phyloP scores from a whole-genome alignment of 2,797 vertebrate species.

The Sebastes taczanowskii region DNA sequence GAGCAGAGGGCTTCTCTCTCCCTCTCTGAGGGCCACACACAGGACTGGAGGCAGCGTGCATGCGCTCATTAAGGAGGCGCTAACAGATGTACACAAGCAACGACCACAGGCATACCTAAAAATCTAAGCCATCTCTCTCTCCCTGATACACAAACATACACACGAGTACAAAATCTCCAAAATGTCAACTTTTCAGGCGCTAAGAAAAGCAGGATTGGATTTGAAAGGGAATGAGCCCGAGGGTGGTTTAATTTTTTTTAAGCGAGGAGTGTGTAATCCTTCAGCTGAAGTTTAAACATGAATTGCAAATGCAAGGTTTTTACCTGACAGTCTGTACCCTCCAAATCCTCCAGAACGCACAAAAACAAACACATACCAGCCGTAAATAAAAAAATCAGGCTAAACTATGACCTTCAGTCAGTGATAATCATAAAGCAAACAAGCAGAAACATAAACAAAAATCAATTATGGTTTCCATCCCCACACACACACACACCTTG shows the following conservation, averaged over 20 bases:
- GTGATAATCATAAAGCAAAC: constrained; percentile 64
- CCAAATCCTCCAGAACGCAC: not conserved
- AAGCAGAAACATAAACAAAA: constrained; percentile 66
- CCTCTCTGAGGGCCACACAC: constrained; percentile 81
- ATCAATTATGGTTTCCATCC: constrained; percentile 63
- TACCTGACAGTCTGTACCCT: constrained; percentile 10
- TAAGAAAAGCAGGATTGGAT: constrained; percentile 17
- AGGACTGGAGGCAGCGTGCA: constrained; percentile 72
- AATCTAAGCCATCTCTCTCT: constrained; percentile 51
- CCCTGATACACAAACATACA: constrained; percentile 40
- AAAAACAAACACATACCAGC: constrained; percentile 32
- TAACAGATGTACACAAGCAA: constrained; percentile 79
- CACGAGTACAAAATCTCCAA: constrained; percentile 23
- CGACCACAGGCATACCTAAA: constrained; percentile 66
- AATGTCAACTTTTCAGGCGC: constrained; percentile 15
- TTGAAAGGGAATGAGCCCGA: constrained; percentile 18
- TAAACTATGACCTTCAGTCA: constrained; percentile 44
- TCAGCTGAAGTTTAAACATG: constrained; percentile 34
- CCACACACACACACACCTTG: constrained; percentile 52
- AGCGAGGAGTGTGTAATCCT: not conserved
- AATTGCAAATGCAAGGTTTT: constrained; percentile 11
- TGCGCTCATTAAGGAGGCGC: constrained; percentile 78
- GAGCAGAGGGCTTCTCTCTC: constrained; percentile 80
- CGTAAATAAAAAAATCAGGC: constrained; percentile 53
- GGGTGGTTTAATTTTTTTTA: not conserved